A percentile compares a stretch with the other conserved stretches of the same genome.
Conservation (phyloP, 2,113 vertebrate species). For the Poeciliopsis retropinna region DNA sequence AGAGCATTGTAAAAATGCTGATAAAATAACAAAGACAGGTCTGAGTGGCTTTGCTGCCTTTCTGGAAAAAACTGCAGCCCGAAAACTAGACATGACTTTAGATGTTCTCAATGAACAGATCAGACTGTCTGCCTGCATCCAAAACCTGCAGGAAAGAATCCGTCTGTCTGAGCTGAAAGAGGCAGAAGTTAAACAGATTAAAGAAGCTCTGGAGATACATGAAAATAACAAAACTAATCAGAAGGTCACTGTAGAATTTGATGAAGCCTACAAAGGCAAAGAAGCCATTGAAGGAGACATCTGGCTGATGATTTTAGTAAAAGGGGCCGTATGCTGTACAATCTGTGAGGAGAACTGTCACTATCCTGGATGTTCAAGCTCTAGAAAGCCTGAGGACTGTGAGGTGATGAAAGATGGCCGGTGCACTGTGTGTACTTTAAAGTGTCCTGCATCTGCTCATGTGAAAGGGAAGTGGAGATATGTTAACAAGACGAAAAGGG, state of each 20-base stretch:
- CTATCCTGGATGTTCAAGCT: conserved; percentile 3
- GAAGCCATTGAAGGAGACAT: rapidly evolving
- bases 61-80: background rate
- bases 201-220: background rate
- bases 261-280: background rate
- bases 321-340: background rate
- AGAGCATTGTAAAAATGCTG: background rate
- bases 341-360: conserved; percentile 31
- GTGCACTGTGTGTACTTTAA: conserved; percentile 3
- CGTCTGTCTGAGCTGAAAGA: background rate
- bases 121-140: conserved; percentile 3
- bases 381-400: background rate
- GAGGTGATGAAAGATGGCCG: background rate
- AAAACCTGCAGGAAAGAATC: conserved; percentile 7
- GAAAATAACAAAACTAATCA: background rate
- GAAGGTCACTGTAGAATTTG: background rate
- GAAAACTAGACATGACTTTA: background rate
- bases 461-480: conserved; percentile 28
- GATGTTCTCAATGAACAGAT: background rate
- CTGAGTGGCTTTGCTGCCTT: background rate
- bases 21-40: background rate
- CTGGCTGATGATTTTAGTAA: background rate
- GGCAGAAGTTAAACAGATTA: background rate
- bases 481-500: conserved; percentile 18
- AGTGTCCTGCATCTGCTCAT: conserved; percentile 8